phyloP scores from a whole-genome alignment of 2,113 vertebrate genomes.

The Phocoena sinus region DNA sequence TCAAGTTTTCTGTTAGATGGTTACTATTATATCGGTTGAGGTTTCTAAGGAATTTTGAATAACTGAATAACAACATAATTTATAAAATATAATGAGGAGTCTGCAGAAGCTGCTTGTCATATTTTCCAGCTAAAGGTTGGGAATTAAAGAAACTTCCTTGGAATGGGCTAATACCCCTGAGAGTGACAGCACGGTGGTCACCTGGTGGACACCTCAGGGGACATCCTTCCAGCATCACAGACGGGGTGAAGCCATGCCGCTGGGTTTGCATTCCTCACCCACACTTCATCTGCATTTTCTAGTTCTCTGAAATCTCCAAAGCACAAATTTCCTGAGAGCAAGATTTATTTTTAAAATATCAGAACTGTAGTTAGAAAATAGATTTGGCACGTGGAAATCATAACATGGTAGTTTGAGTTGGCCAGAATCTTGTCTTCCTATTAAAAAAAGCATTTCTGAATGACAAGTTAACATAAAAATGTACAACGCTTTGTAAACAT shows the following conservation, averaged over 20 bases:
- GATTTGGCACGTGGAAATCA: neutral
- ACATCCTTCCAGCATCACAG: fast-evolving
- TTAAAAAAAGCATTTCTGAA: conserved; percentile 2
- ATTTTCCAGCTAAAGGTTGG: neutral
- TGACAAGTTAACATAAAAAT: neutral
- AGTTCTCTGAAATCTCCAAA: neutral
- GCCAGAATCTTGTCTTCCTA: neutral
- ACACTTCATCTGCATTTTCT: neutral
- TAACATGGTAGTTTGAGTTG: neutral
- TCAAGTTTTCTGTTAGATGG: neutral
- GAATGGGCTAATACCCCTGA: neutral
- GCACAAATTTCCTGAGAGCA: neutral
- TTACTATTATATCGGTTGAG: neutral
- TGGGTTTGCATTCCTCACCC: neutral
- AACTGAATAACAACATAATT: neutral
- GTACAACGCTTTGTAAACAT: neutral
- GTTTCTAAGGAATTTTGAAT: conserved; percentile 3
- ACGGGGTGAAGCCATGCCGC: fast-evolving
- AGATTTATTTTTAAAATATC: conserved; percentile 39
- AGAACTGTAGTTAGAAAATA: neutral
- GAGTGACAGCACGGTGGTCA: neutral
- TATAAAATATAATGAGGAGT: neutral
- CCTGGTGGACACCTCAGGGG: fast-evolving
- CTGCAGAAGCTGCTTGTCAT: neutral
- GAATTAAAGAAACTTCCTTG: neutral